Base-by-base conservation (phyloP, 2,113 vertebrate species). In the Pipra filicauda region DNA sequence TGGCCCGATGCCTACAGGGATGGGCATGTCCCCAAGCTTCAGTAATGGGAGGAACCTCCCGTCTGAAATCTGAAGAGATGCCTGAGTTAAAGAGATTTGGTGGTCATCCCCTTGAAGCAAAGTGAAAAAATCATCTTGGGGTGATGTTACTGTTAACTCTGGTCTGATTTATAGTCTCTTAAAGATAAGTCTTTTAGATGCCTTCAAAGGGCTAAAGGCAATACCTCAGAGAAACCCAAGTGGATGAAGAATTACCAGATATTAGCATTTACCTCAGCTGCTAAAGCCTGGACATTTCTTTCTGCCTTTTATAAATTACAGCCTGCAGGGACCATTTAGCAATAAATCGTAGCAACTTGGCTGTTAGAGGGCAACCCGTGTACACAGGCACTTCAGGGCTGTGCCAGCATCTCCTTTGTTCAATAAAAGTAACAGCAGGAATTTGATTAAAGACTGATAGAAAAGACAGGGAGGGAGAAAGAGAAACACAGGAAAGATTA, bases 401-500 rank as follows among this genome's bases (percentile, higher is more conserved):
- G 72, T 91, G 73, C 95, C 93, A 95, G 88, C 70, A 74, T 93
- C 59, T 88, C 89, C 58, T 91, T 96, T 94, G 88, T 88, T 86
- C 75, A 92, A 59, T 91, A 94, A 90, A 94, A 95, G 87, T 89
- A 96, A 61, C 94, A 96, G 88, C 94, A 78, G 91, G 93, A 92
- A 89, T 93, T 95, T 95, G 74, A 92, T 92, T 95, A 88, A 97
- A 96, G 67, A 69, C 80, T 76, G 87, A 83, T 93, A 88, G 95
- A 96, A 96, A 84, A 90, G 64, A 75, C 86, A 81, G 58, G 70
- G 69, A 75, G 54, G 39, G 64, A 31, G 44, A 33, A 49, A 18
- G 70, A 89, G 85, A 77, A 90, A 88, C 81, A 80, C 35, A 83
- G 57, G 67, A 85, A 88, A 93, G 95, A 96, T 96, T 94, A 95